Percentiles rank a stretch among this genome's conserved stretches.
Conservation (phyloP, 2,113 vertebrate species). For the Protomyctophum bolini region DNA sequence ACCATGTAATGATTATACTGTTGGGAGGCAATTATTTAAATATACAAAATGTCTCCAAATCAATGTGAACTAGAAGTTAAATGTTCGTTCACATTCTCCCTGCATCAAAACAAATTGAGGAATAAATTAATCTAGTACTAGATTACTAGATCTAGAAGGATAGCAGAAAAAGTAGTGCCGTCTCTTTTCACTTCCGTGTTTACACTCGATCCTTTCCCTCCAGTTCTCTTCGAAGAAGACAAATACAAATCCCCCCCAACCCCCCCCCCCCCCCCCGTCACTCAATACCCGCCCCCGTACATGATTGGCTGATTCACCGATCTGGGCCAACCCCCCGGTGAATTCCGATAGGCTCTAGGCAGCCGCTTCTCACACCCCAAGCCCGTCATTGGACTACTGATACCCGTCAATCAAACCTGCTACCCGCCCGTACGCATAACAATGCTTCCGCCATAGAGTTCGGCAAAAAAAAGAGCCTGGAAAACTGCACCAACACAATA, state of each 20-base stretch:
- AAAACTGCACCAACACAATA: not conserved
- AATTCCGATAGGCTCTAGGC: constrained; percentile 21
- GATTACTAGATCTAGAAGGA: too few relatives aligned
- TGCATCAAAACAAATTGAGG: too few relatives aligned
- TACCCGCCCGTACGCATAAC: constrained; percentile 52
- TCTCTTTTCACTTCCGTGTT: constrained; percentile 80
- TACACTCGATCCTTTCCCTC: constrained; percentile 83
- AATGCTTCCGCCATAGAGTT: constrained; percentile 79
- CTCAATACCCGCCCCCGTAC: constrained; percentile 55
- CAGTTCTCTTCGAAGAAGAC: constrained; percentile 79
- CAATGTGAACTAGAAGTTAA: too few relatives aligned
- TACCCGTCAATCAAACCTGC: constrained; percentile 46
- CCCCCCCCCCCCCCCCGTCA: constrained; percentile 41
- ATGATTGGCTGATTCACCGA: constrained; percentile 51
- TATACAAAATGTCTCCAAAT: too few relatives aligned
- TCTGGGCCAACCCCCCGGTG: not conserved
- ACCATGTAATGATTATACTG: too few relatives aligned
- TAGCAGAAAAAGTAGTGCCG: constrained; percentile 73
- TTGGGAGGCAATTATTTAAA: too few relatives aligned
- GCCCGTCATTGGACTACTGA: constrained; percentile 38
- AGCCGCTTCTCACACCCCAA: constrained; percentile 15
- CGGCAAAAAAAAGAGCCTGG: constrained; percentile 33
- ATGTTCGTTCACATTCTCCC: too few relatives aligned
- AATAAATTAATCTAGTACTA: constrained; percentile 16
- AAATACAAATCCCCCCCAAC: constrained; percentile 52